Base-by-base conservation (phyloP, 2,797 vertebrate species). In the Micropoecilia bifurca region DNA sequence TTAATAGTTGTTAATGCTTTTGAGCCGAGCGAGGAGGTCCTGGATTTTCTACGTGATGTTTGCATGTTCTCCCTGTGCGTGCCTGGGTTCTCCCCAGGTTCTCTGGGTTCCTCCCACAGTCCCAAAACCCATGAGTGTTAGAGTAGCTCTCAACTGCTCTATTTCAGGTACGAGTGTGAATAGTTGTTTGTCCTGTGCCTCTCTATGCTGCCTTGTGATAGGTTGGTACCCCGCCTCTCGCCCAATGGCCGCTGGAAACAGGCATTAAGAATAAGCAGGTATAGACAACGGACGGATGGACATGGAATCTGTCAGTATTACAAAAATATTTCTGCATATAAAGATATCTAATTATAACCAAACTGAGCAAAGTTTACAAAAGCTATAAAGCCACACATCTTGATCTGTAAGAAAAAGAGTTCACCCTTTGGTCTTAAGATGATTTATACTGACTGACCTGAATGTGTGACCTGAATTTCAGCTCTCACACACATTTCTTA, bases 381-480 rank as follows among this genome's bases (percentile, higher is more conserved):
- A 14, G n/a, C 63, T 68, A 22, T 36, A 13, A 68, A 33, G 22
- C 10, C 36, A 68, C 8, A 12, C 13, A 68, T 10, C 3, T 68
- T 68, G 36, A 68, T 36, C 1, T 68, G 14, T 68, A 36, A 36
- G 16, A 33, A 66, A 20, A 66, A 20, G 61, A 33, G 33, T 22
- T 66, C 33, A 66, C 16, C 18, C 14, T 90, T 91, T 95, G 90
- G 91, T 90, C 73, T 79, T 71, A 66, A 84, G 86, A 84, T 73
- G 71, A 89, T 87, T 80, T 63, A 80, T 39, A 75, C 79, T 57
- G 45, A 72, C 71, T 75, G 63, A 81, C 81, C 85, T 74, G 77
- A 80, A 77, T 89, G 86, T 63, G 28, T 74, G 30, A 33, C 53
- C 74, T 75, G 50, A 6, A 5, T 82, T 78, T 68, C 20, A 80